These are phyloP conservation scores for Podotricha telesiphe DNA, from an alignment of 2,888 invertebrate genomes.

Conservation along the genomic window DNA sequence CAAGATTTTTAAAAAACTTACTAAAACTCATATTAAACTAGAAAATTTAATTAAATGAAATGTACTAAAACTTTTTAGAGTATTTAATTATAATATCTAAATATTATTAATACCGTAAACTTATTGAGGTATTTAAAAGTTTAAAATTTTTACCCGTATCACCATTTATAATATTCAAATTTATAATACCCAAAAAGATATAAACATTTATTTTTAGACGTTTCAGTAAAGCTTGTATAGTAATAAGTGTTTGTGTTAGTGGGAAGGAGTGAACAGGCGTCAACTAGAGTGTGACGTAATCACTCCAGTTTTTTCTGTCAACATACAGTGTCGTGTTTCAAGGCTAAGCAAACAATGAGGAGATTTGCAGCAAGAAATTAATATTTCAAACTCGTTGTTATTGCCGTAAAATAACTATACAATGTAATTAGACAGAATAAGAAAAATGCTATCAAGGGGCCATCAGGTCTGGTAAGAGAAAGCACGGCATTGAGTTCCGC, in stretches of 20 bases:
- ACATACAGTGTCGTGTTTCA: conserved; percentile 25
- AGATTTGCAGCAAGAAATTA: conserved; percentile 27
- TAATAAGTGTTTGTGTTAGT: conserved; percentile 4
- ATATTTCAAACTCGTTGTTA: conserved; percentile 28
- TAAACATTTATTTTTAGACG: not conserved
- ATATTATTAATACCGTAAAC: too few species aligned
- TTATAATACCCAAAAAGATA: too few species aligned
- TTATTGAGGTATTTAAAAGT: too few species aligned
- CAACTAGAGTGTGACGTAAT: conserved; percentile 32
- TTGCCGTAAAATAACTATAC: not conserved
- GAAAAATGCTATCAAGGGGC: too few species aligned
- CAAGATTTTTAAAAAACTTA: too few species aligned
- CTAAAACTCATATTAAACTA: not conserved
- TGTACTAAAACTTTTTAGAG: too few species aligned
- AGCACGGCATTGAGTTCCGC: too few species aligned
- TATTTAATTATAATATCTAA: too few species aligned
- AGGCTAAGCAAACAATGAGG: conserved; percentile 33
- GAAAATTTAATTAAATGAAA: not conserved
- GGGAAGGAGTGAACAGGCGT: conserved; percentile 14
- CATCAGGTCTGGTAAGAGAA: too few species aligned
- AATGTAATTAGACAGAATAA: not conserved
- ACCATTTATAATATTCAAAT: too few species aligned
- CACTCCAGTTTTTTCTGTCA: conserved; percentile 31
- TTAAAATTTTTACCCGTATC: too few species aligned
- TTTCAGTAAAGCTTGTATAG: not conserved